Percentiles rank a stretch among this genome's conserved stretches.
Conservation (phyloP, 2,888 invertebrate genomes). For the Phengaris arion region DNA sequence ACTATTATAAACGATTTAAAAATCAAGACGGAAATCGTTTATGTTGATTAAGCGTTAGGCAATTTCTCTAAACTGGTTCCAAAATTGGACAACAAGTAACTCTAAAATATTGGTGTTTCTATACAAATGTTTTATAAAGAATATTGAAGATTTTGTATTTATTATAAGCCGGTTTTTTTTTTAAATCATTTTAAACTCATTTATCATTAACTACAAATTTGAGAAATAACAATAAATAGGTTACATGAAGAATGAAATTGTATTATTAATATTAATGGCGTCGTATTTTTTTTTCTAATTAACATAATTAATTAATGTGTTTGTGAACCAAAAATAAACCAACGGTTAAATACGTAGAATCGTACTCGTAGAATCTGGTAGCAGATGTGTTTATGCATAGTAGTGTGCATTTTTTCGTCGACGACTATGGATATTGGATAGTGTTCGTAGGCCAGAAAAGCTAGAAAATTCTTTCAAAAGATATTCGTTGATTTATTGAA, state of each 20-base stretch:
- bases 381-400: no score
- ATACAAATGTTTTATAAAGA: background rate
- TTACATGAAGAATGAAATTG: background rate
- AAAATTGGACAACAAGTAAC: constrained; percentile 3
- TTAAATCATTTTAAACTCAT: no score
- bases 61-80: constrained; percentile 15
- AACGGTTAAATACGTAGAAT: background rate
- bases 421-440: no score
- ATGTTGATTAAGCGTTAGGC: constrained; percentile 7
- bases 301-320: background rate
- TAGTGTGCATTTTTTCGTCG: no score
- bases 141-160: background rate
- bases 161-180: background rate
- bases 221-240: background rate
- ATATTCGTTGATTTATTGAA: no score
- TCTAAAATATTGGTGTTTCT: constrained; percentile 1
- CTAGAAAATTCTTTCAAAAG: no score
- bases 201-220: background rate
- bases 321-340: background rate
- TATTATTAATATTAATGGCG: background rate
- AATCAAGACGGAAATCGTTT: constrained; percentile 6
- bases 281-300: background rate
- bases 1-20: background rate
- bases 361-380: background rate
- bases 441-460: no score